Conservation (phyloP, 2,888 invertebrate species). For the Diaperis boleti region DNA sequence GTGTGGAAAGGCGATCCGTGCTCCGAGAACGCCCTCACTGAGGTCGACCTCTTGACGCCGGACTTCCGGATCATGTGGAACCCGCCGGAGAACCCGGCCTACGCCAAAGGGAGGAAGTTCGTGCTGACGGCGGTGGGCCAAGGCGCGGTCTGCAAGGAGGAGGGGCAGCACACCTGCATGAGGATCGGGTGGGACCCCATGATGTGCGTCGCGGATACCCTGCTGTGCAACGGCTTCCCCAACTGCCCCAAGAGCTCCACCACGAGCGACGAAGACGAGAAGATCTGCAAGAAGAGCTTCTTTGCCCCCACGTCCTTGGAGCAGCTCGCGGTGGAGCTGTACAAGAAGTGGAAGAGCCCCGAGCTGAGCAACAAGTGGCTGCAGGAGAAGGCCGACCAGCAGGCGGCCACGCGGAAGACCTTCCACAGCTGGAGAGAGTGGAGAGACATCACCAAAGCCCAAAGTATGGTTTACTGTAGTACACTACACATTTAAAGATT, state of each 20-base stretch:
- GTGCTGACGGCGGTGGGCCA: conserved; percentile 59
- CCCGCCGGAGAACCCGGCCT: conserved; percentile 51
- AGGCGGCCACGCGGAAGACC: not conserved
- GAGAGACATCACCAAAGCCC: conserved; percentile 41
- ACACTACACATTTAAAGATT: no score
- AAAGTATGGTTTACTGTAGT: conserved; percentile 45
- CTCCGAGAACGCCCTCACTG: conserved; percentile 50
- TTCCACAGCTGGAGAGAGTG: conserved; percentile 47
- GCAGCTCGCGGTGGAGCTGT: conserved; percentile 52
- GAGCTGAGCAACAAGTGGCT: conserved; percentile 42
- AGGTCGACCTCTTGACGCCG: conserved; percentile 55
- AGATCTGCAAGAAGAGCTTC: conserved; percentile 54
- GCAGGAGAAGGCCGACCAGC: conserved; percentile 38
- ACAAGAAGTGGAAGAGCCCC: conserved; percentile 53
- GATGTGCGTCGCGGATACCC: conserved; percentile 75
- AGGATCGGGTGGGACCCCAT: conserved; percentile 59
- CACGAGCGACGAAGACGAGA: conserved; percentile 61
- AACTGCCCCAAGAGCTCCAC: conserved; percentile 76
- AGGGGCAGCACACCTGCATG: conserved; percentile 60
- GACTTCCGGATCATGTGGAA: conserved; percentile 57
- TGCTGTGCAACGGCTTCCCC: conserved; percentile 76
- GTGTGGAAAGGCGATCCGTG: conserved; percentile 60
- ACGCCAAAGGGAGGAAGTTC: conserved; percentile 51
- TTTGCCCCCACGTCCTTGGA: conserved; percentile 51
- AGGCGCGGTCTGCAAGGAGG: conserved; percentile 57